These are phyloP conservation scores for Myotis yumanensis DNA, from an alignment of 2,113 vertebrate species.

Conservation along the genomic window DNA sequence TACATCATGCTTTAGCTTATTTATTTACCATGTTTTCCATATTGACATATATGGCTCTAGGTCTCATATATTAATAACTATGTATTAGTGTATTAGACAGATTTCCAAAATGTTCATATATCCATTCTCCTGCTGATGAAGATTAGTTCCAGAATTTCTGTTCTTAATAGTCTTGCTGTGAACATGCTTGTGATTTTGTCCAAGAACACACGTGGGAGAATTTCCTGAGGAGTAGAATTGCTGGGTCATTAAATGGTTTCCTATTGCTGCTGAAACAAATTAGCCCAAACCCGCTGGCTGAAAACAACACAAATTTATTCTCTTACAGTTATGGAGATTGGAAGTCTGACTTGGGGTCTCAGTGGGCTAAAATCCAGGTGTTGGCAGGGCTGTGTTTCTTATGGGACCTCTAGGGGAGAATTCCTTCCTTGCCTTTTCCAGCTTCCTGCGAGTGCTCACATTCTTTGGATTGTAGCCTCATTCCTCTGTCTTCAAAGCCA, in stretches of 20 bases:
- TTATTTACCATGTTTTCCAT: background rate
- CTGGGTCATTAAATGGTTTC: background rate
- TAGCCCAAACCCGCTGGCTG: background rate
- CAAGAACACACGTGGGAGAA: background rate
- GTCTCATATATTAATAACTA: background rate
- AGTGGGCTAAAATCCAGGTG: background rate
- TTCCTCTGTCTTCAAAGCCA: background rate
- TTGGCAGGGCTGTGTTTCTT: background rate
- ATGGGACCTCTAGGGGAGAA: background rate
- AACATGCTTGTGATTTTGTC: background rate
- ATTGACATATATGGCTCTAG: background rate
- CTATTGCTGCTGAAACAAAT: background rate
- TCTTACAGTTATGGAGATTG: background rate
- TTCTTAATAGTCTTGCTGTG: background rate
- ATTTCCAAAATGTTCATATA: background rate
- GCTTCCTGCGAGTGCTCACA: background rate
- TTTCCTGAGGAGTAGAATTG: conserved; percentile 9
- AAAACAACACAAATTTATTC: background rate
- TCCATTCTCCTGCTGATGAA: background rate
- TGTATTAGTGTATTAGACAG: background rate
- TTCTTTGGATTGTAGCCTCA: background rate
- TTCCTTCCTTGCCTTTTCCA: background rate
- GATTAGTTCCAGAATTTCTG: background rate
- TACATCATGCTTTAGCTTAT: background rate
- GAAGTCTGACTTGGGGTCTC: background rate